Conservation (phyloP, 2,888 invertebrate species). For the Xanthorhoe designata region DNA sequence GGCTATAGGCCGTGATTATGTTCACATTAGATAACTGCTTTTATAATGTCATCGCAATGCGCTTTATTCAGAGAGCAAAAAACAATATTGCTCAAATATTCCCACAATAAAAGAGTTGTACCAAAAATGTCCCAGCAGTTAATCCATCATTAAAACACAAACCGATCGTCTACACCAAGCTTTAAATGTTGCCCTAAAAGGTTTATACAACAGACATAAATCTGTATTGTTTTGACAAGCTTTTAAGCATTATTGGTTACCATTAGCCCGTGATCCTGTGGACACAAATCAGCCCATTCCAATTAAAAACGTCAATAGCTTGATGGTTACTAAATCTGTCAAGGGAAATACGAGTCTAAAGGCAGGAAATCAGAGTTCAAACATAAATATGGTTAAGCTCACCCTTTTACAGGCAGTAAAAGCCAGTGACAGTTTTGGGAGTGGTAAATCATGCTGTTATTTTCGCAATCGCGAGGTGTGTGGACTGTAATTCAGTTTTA, state of each 20-base stretch:
- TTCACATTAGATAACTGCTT: too few species aligned
- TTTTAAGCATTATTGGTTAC: constrained; percentile 42
- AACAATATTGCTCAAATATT: too few species aligned
- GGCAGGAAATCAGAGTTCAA: neutral
- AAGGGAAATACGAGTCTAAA: constrained; percentile 11
- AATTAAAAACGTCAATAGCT: constrained; percentile 49
- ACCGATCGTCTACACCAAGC: constrained; percentile 7
- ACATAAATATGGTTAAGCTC: constrained; percentile 1
- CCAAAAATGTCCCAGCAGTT: neutral
- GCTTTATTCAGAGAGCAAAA: too few species aligned
- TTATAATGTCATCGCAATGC: too few species aligned
- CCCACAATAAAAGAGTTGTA: neutral
- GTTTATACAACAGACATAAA: constrained; percentile 23
- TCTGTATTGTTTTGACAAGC: constrained; percentile 43
- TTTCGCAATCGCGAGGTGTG: constrained; percentile 23
- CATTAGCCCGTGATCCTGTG: constrained; percentile 42
- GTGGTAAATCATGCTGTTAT: constrained; percentile 18
- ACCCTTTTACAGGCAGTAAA: neutral
- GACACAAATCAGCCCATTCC: constrained; percentile 51
- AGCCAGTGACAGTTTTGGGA: constrained; percentile 11
- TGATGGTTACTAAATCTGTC: constrained; percentile 36
- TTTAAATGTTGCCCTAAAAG: constrained; percentile 22
- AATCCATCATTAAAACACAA: neutral
- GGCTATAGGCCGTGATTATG: too few species aligned
- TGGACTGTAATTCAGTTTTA: constrained; percentile 38